phyloP scores from a whole-genome alignment of 2,888 invertebrate species.

The Plagodis dolabraria region DNA sequence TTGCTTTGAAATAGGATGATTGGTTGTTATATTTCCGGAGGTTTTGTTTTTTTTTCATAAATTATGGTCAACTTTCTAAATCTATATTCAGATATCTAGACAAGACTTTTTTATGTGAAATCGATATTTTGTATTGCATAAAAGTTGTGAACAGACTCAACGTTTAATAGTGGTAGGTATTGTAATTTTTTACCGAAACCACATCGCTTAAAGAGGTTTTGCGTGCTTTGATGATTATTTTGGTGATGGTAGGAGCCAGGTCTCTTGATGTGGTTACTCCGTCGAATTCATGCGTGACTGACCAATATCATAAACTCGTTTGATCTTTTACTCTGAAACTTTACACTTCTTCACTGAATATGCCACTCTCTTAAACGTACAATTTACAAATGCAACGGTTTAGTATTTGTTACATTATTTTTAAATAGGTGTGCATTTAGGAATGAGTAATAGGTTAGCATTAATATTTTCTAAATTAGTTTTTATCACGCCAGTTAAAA shows the following conservation, averaged over 20 bases:
- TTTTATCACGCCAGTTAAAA: background rate
- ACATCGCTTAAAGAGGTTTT: too few species aligned
- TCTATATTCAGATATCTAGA: conserved; percentile 26
- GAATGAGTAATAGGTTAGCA: background rate
- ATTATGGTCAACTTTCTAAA: conserved; percentile 26
- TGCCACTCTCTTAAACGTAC: too few species aligned
- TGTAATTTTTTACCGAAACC: background rate
- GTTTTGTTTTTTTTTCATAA: conserved; percentile 15
- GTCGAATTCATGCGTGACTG: conserved; percentile 12
- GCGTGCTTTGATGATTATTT: conserved; percentile 14
- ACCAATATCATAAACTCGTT: conserved; percentile 22
- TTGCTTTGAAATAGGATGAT: too few species aligned
- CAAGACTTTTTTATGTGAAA: conserved; percentile 21
- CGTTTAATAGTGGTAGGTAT: background rate
- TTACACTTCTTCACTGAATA: conserved; percentile 1
- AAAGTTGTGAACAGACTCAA: background rate
- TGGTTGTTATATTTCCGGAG: conserved; percentile 4
- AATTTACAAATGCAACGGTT: background rate
- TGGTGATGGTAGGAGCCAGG: conserved; percentile 8
- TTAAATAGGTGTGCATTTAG: background rate
- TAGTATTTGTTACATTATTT: too few species aligned
- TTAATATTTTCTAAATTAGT: background rate
- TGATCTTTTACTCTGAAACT: conserved; percentile 30
- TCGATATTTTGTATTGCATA: conserved; percentile 19
- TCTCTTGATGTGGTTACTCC: conserved; percentile 27